phyloP scores from a whole-genome alignment of 2,113 vertebrate species.

The zebrafish (Danio rerio) region GRCz12tu NC_133183.1:16453501-16454000 shows the following conservation, averaged over 20 bases:
- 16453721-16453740: slow-evolving; percentile 8
- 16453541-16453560: slow-evolving; percentile 20
- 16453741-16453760: neutral
- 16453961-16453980: too few relatives aligned
- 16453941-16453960: too few relatives aligned
- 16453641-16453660: slow-evolving; percentile 47
- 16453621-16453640: slow-evolving; percentile 56
- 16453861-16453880: neutral
- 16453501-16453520: slow-evolving; percentile 19
- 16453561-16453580: slow-evolving; percentile 8
- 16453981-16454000: too few relatives aligned
- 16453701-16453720: neutral
- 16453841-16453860: neutral
- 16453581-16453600: neutral
- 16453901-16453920: too few relatives aligned
- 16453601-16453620: slow-evolving; percentile 5
- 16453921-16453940: too few relatives aligned
- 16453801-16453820: slow-evolving; percentile 1
- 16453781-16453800: neutral
- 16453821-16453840: neutral
- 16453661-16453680: slow-evolving; percentile 53
- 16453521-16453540: slow-evolving; percentile 17
- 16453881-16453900: neutral
- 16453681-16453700: slow-evolving; percentile 41
- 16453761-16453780: neutral